Conservation (phyloP, 1,140 invertebrate species). For the Scylla paramamosain region DNA sequence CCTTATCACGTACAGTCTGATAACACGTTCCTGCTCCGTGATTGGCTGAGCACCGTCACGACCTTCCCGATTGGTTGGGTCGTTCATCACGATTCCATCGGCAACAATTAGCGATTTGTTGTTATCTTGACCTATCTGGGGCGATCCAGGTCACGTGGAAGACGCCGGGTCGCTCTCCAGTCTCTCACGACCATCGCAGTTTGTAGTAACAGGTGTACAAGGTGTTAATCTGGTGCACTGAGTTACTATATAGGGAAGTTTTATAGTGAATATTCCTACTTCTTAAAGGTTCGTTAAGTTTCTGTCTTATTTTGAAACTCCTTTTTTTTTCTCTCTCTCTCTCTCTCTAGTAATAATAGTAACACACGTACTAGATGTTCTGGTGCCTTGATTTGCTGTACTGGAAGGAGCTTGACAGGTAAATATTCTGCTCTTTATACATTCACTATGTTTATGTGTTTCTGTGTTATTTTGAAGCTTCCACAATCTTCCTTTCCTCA, state of each 20-base stretch:
- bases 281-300: too few relatives aligned
- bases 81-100: constrained; percentile 44
- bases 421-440: too few relatives aligned
- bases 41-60: constrained; percentile 51
- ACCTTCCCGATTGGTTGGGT: constrained; percentile 37
- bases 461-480: too few relatives aligned
- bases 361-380: too few relatives aligned
- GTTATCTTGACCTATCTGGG: constrained; percentile 29
- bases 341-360: neutral
- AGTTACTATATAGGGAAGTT: too few relatives aligned
- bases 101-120: constrained; percentile 39
- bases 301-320: too few relatives aligned
- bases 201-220: neutral
- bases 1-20: constrained; percentile 36
- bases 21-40: constrained; percentile 16
- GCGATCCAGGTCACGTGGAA: neutral
- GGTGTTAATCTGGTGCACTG: too few relatives aligned
- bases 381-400: too few relatives aligned
- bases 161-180: neutral
- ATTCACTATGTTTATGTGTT: too few relatives aligned
- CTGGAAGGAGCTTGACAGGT: too few relatives aligned
- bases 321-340: neutral
- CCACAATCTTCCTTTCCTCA: too few relatives aligned
- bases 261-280: too few relatives aligned
- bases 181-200: neutral